phyloP scores from a whole-genome alignment of 2,113 vertebrate species.

The Phalacrocorax aristotelis region DNA sequence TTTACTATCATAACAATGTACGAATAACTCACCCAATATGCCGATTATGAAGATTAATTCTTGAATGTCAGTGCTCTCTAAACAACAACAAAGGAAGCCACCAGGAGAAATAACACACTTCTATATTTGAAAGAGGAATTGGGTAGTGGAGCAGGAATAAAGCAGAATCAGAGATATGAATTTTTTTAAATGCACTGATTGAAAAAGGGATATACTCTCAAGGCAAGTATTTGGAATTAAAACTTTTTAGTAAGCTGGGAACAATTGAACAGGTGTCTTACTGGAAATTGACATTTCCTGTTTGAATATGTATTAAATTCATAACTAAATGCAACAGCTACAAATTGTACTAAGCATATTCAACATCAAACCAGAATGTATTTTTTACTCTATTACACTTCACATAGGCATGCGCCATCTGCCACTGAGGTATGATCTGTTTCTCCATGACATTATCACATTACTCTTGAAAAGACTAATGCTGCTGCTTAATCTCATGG shows the following conservation, averaged over 20 bases:
- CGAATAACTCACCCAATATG: neutral
- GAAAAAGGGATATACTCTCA: neutral
- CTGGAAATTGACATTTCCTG: neutral
- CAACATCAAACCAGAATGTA: neutral
- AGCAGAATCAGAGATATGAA: neutral
- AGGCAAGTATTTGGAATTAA: neutral
- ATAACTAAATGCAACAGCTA: neutral
- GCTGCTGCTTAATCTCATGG: slow-evolving; percentile 27
- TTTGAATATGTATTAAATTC: neutral
- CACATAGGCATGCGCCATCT: slow-evolving; percentile 28
- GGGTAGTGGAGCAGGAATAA: neutral
- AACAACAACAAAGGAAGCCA: neutral
- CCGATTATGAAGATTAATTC: neutral
- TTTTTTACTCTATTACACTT: slow-evolving; percentile 49
- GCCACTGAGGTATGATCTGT: neutral
- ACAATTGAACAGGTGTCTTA: neutral
- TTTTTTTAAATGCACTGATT: neutral
- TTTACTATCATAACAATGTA: neutral
- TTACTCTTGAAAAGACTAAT: slow-evolving; percentile 52
- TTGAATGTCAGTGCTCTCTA: neutral
- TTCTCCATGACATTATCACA: slow-evolving; percentile 47
- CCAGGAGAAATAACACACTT: neutral
- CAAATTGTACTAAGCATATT: neutral
- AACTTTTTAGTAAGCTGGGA: neutral
- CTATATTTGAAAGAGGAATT: neutral